Base-by-base conservation (phyloP, 2,113 vertebrate species). In the Labrus mixtus region DNA sequence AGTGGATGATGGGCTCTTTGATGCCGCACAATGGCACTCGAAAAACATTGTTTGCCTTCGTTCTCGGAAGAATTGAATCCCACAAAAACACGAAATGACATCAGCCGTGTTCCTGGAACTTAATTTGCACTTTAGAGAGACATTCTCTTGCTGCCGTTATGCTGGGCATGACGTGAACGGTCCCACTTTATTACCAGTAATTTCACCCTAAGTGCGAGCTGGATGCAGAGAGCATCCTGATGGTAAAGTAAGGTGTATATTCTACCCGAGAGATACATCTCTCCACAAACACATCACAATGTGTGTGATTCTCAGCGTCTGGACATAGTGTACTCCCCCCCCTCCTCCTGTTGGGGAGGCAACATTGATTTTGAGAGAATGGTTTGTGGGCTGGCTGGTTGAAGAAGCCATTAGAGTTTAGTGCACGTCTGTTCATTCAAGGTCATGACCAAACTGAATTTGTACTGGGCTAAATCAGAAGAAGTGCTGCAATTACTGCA, bases 341-440 rank as follows among this genome's bases (percentile, higher is more conserved):
- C 22, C 39, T 50, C 29, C 43, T 0, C 17, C 41, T 45, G n/a
- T 46, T 20, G 85, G 66, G 68, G 67, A 16, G 67, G 37, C 69
- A 54, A 29, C 77, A 86, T 83, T 86, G 89, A 90, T 90, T 92
- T 70, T 19, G 36, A 59, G 65, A n/a, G 73, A 82, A 76, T 57
- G 56, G 57, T 80, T 68, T 76, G 72, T 69, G 60, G 79, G 64
- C 62, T 33, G 53, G 37, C 79, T 62, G 73, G 45, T 72, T 81
- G 75, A 88, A 83, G 86, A 81, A 70, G 81, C 81, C 81, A 73
- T 92, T 85, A 85, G 67, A 70, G 50, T 78, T 76, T 46, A 70
- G 53, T 56, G 79, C 56, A 36, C 68, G 19, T 6, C 63, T 62
- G 81, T 82, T 77, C 20, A 60, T 73, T 86, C 61, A 55, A 76